Base-by-base conservation (phyloP, 30 jellyfish, hydroid and myxozoan genomes). In the Phacellophora camtschatica region DNA sequence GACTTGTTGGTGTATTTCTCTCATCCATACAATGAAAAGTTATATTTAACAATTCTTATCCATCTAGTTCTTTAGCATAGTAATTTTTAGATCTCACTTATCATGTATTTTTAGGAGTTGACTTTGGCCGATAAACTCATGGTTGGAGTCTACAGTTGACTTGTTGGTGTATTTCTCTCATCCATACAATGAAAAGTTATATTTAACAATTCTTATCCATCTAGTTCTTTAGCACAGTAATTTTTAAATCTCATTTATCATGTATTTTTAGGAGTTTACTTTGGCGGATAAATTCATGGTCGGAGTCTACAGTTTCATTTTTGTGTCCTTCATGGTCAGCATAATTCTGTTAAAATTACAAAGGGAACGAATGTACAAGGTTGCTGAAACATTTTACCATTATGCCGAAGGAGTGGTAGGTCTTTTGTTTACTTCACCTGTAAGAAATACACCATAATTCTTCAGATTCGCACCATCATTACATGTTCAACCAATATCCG, bases 71-170 rank as follows among this genome's bases (percentile, higher is more conserved):
- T n/a, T n/a, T n/a, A n/a, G n/a, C n/a, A n/a, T n/a, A n/a, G n/a
- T n/a, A n/a, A n/a, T n/a, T n/a, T n/a, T n/a, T 20, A n/a, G 20
- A 15, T 8, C 20, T 62, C 67, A 20, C 35, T 30, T 8, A 32
- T 66, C 41, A 16, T 67, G n/a, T 0, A 10, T 29, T 39, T 36
- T 15, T 46, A 90, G 97, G 90, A 62, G 56, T 58, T 90, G 43
- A 90, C 97, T 3, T 42, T 90, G 77, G 97, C 97, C n/a, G 97
- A 90, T 45, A 90, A 83, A 59, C 83, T 90, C 73, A 63, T 90
- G 94, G 97, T 90, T 48, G 97, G 97, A 3, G 97, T 90, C 6
- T 90, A 90, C 67, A 45, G 97, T 55, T 90, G n/a, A n/a, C n/a
- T n/a, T n/a, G n/a, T n/a, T n/a, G n/a, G n/a, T n/a, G n/a, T n/a